Conservation (phyloP, 1,140 invertebrate species). For the Dysdera silvatica region DNA sequence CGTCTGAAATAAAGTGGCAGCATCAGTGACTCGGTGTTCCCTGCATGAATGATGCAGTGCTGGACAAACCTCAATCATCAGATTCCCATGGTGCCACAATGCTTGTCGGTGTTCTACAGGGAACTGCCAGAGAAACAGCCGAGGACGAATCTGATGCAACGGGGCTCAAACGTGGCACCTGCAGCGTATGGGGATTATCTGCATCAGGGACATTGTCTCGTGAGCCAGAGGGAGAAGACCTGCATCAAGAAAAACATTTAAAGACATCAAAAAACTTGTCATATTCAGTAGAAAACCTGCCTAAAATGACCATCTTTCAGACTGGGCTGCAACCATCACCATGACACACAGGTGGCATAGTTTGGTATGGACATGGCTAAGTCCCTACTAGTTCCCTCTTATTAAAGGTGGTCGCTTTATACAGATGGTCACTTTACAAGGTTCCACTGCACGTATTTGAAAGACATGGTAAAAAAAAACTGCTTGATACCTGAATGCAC, state of each 20-base stretch:
- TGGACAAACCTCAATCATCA: slow-evolving; percentile 3
- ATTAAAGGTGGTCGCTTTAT: too few species aligned
- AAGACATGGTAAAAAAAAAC: too few species aligned
- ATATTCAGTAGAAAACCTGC: neutral
- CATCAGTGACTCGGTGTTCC: too few species aligned
- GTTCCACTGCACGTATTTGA: too few species aligned
- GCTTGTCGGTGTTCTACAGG: slow-evolving; percentile 13
- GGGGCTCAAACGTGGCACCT: slow-evolving; percentile 19
- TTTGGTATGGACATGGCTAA: too few species aligned
- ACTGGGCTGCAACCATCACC: neutral
- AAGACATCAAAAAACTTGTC: neutral
- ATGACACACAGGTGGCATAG: too few species aligned
- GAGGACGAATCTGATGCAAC: neutral
- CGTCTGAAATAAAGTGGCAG: too few species aligned
- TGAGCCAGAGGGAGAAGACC: slow-evolving; percentile 31
- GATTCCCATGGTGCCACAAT: slow-evolving; percentile 27
- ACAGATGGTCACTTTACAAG: too few species aligned
- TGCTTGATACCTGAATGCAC: too few species aligned
- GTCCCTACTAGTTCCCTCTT: too few species aligned
- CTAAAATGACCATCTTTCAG: neutral
- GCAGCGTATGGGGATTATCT: slow-evolving; percentile 21
- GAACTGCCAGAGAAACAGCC: slow-evolving; percentile 21
- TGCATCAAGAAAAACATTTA: neutral
- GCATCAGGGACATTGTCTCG: slow-evolving; percentile 27
- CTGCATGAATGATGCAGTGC: too few species aligned